Base-by-base conservation (phyloP, 2,888 invertebrate genomes). In the Polydrusus tereticollis region DNA sequence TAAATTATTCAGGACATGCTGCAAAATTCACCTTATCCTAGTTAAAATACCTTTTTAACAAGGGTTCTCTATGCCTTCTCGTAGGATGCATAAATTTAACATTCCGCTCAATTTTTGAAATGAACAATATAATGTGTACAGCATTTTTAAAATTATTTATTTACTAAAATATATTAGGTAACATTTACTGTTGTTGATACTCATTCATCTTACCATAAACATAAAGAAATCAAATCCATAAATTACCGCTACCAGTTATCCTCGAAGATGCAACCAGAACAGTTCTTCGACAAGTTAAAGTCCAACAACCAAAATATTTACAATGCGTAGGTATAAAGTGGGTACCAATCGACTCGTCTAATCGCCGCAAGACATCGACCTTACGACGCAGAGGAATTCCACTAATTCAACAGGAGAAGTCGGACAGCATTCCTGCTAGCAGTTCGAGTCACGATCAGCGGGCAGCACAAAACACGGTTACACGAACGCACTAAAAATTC, bases 331-430 rank as follows among this genome's bases (percentile, higher is more conserved):
- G 8, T 5, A n/a, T n/a, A n/a, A n/a, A n/a, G n/a, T n/a, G n/a
- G 18, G n/a, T 29, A 0, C 14, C 52, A 5, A 52, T 52, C 52
- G 7, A 29, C 52, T 16, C 14, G 52, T 55, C 52, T 29, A 55
- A 33, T 55, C 52, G 29, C 52, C 10, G 18, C 16, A 69, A 55
- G 69, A 58, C 69, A 63, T 64, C 63, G 69, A 69, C 69, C 69
- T 63, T 58, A 55, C 52, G 43, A 63, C 64, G 64, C 63, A 43
- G 18, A 29, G 69, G 69, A 69, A 69, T 69, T 63, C 43, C 64
- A 33, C 33, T 63, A 36, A 57, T 38, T 52, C 47, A 58, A 21
- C 36, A 59, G 38, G 33, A 36, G 57, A 58, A 29, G 62, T 62
- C 20, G 55, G 55, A 69, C 69, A 57, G 36, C 69, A 69, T 69